Evolutionary conservation across 2,797 vertebrate species (phyloP).

Genomic region (Staurois parvus): DNA sequence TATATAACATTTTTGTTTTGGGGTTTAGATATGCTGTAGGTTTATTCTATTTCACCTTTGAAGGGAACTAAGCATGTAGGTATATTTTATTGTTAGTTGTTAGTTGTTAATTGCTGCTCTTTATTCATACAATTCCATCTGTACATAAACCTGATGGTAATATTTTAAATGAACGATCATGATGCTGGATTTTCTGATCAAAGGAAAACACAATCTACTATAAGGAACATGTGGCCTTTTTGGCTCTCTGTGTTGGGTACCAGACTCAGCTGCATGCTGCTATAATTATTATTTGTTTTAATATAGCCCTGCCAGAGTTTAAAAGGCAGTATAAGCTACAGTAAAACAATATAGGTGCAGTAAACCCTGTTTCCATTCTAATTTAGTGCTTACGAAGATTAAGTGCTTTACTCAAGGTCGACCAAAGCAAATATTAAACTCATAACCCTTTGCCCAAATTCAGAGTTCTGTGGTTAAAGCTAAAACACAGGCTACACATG

Average conservation of each 20-base stretch:
- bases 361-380: conserved; percentile 41
- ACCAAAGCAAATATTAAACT: conserved; percentile 52
- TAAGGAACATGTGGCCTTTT: background rate
- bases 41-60: too few species aligned
- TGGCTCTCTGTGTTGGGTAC: background rate
- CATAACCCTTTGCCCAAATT: conserved; percentile 27
- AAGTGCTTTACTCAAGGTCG: conserved; percentile 38
- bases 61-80: too few species aligned
- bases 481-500: background rate
- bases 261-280: conserved; percentile 17
- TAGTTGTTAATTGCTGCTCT: background rate
- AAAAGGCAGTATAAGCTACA: conserved; percentile 32
- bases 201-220: conserved; percentile 1
- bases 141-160: background rate
- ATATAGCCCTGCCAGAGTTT: conserved; percentile 17
- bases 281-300: conserved; percentile 52
- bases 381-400: conserved; percentile 50
- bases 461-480: background rate
- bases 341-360: conserved; percentile 40
- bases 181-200: background rate
- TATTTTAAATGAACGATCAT: background rate
- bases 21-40: too few species aligned
- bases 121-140: background rate
- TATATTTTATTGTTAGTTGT: too few species aligned
- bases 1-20: too few species aligned